These are phyloP conservation scores for Heliopora coerulea DNA, from an alignment of 92 coral and sea anemone species.

Conservation along the genomic window DNA sequence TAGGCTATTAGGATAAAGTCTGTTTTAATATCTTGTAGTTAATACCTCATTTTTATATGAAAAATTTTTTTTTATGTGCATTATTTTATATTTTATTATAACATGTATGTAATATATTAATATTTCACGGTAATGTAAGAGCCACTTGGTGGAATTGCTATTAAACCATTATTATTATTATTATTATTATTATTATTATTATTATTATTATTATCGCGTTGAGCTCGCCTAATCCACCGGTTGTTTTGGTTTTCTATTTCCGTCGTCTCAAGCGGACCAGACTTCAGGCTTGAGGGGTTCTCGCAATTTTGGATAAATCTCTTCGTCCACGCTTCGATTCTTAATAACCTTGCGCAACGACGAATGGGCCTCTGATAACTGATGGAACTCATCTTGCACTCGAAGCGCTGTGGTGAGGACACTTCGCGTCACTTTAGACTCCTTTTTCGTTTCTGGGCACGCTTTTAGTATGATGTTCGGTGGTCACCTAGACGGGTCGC, in stretches of 20 bases:
- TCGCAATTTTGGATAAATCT: slow-evolving; percentile 45
- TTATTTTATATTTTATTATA: too few species aligned
- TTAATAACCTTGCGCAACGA: slow-evolving; percentile 16
- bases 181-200: too few species aligned
- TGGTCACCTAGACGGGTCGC: slow-evolving; percentile 40
- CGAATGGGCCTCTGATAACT: slow-evolving; percentile 9
- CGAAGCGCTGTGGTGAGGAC: slow-evolving; percentile 15
- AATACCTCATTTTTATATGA: too few species aligned
- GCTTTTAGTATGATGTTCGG: slow-evolving; percentile 38
- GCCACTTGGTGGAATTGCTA: too few species aligned
- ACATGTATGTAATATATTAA: too few species aligned
- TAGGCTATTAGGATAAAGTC: too few species aligned
- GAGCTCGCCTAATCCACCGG: slow-evolving; percentile 48
- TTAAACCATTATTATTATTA: too few species aligned
- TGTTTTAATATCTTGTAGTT: too few species aligned
- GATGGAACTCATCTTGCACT: slow-evolving; percentile 5
- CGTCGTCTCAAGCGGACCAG: slow-evolving; percentile 45
- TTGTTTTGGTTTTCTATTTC: slow-evolving; percentile 34
- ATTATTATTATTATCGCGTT: slow-evolving; percentile 19
- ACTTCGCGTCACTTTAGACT: slow-evolving; percentile 43
- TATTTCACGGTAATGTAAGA: too few species aligned
- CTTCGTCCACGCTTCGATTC: slow-evolving; percentile 52
- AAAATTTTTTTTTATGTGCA: too few species aligned
- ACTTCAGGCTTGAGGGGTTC: neutral
- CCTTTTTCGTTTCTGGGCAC: slow-evolving; percentile 36